Evolutionary conservation across 2,113 vertebrate genomes (phyloP), one percentile per base, ranked within the genome.

Genomic region (Lontra canadensis): DNA sequence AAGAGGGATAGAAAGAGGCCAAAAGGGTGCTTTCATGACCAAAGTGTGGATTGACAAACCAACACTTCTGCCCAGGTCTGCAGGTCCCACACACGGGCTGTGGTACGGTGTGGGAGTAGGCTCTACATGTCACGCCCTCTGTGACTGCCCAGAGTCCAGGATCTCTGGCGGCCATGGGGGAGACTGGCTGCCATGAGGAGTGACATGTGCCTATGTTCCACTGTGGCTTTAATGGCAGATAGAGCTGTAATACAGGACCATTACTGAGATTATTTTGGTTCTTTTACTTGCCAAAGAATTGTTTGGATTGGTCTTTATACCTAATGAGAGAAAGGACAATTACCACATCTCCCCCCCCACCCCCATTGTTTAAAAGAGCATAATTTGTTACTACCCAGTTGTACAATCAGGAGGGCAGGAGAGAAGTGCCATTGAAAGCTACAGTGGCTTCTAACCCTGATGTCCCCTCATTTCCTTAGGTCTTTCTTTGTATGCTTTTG

Each of bases 311-410:
- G 47, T n/a, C 80, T 63, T 85, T 55, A 26, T 31, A 59, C 49
- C 34, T 94, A 44, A 44, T 11, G 49, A 79, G 73, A 20, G 47
- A 18, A 69, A 69, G 25, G n/a, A 69, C 17, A 52, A 3, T 25
- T 79, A 21, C 15, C 31, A 7, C 17, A 0, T 29, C 7, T 42
- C 26, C 8, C 1, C 1, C 0, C 6, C 15, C 15, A 52, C 3
- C 10, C 34, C 71, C 25, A 39, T 73, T 81, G 36, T 49, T 65
- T 67, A 29, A 78, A 63, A 17, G 42, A 34, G 4, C 29, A 4
- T 34, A 10, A 4, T 9, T 73, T 49, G 85, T 67, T 7, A 8
- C 63, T n/a, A 42, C 69, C 78, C 42, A 29, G 1, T 29, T 39
- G 29, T n/a, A 10, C 23, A 0, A 31, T 81, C 25, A 61, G 69